Percentiles rank a stretch among this genome's conserved stretches.
phyloP scores from a whole-genome alignment of 2,797 vertebrate genomes.

The Smutsia gigantea region DNA sequence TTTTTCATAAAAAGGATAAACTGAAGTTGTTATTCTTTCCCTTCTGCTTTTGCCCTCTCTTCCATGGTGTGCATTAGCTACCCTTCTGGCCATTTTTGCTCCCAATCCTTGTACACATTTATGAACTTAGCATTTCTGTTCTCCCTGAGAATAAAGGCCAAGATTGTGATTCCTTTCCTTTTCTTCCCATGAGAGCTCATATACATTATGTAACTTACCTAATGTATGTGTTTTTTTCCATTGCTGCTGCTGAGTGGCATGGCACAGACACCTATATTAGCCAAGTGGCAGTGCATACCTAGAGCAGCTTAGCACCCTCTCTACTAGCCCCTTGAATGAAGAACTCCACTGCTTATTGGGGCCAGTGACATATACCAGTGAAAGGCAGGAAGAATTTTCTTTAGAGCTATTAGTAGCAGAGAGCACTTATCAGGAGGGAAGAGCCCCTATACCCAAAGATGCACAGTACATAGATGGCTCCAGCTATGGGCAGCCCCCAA shows the following conservation, averaged over 20 bases:
- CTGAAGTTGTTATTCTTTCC: constrained; percentile 39
- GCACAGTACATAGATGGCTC: too few species aligned
- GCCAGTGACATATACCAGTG: too few species aligned
- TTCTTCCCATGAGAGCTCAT: neutral
- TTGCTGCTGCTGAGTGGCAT: neutral
- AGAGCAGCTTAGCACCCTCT: too few species aligned
- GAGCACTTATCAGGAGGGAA: too few species aligned
- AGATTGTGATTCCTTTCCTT: neutral
- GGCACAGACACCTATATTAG: too few species aligned
- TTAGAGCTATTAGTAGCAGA: too few species aligned
- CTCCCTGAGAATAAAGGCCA: neutral
- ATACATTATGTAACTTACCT: neutral
- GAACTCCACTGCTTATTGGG: too few species aligned
- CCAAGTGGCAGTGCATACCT: too few species aligned
- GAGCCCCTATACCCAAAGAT: too few species aligned
- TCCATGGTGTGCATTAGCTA: constrained; percentile 19
- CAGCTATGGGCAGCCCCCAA: too few species aligned
- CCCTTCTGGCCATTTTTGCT: neutral
- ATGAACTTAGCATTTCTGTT: constrained; percentile 19
- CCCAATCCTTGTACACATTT: neutral
- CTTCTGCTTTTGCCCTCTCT: constrained; percentile 2
- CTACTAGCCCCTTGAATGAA: too few species aligned
- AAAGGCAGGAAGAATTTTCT: too few species aligned
- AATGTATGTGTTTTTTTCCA: neutral
- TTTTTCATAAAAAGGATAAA: constrained; percentile 46